phyloP scores from a whole-genome alignment of 2,113 vertebrate species.

The Python bivittatus region DNA sequence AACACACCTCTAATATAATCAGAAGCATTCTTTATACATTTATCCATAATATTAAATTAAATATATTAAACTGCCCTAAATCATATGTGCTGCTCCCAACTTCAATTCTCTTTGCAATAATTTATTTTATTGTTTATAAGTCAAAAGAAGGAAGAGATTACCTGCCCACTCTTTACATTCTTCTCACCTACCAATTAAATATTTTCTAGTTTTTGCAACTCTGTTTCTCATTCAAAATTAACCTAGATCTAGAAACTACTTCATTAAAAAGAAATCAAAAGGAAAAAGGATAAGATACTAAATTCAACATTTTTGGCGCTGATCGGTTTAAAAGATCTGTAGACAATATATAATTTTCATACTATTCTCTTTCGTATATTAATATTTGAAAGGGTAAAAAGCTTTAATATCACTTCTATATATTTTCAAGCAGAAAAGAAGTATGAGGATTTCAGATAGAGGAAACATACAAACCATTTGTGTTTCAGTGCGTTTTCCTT shows the following conservation, averaged over 20 bases:
- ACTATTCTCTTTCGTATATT: neutral
- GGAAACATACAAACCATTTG: conserved; percentile 70
- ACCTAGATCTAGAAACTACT: neutral
- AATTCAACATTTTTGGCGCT: neutral
- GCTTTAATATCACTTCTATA: neutral
- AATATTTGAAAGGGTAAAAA: neutral
- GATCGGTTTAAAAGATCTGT: neutral
- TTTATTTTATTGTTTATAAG: neutral
- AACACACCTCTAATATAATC: neutral
- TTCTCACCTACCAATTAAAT: neutral
- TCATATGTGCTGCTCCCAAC: neutral
- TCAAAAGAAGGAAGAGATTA: too few relatives aligned
- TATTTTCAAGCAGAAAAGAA: neutral
- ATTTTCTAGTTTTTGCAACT: neutral
- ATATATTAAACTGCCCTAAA: neutral
- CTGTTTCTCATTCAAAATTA: neutral
- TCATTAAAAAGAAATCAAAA: neutral
- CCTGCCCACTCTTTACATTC: neutral
- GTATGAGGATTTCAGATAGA: neutral
- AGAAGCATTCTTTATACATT: neutral
- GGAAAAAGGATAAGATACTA: neutral
- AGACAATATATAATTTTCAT: neutral
- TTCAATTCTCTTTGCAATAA: neutral
- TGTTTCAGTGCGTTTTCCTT: conserved; percentile 77
- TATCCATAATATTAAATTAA: too few relatives aligned